phyloP scores from a whole-genome alignment of 2,113 vertebrate species.

The Xiphophorus couchianus region DNA sequence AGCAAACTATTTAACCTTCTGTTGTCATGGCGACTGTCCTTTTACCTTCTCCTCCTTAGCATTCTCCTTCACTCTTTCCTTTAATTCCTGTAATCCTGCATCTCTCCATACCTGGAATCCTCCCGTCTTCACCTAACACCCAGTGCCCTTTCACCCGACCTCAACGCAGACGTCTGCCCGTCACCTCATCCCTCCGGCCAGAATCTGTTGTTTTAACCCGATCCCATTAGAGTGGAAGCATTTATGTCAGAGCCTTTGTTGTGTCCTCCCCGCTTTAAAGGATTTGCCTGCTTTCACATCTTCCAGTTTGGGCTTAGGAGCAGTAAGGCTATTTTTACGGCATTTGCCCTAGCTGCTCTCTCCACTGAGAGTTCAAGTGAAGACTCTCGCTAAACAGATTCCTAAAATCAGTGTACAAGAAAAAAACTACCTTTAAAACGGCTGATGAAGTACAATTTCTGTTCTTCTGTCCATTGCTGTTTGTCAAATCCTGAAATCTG shows the following conservation, averaged over 20 bases:
- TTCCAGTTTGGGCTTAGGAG: background rate
- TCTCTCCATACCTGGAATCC: conserved; percentile 11
- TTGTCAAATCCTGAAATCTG: too few species aligned
- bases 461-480: background rate
- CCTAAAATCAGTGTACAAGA: background rate
- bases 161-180: background rate
- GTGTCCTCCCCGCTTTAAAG: conserved; percentile 13
- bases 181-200: background rate
- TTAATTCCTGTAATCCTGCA: conserved; percentile 43
- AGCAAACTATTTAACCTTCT: conserved; percentile 4
- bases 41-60: conserved; percentile 16
- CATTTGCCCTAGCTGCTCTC: conserved; percentile 5
- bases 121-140: conserved; percentile 7
- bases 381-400: background rate
- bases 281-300: conserved; percentile 22
- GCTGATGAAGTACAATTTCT: background rate
- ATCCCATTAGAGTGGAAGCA: background rate
- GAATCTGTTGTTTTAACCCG: conserved; percentile 1
- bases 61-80: conserved; percentile 14
- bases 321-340: background rate
- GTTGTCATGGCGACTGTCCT: background rate
- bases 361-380: background rate
- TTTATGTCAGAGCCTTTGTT: background rate
- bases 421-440: background rate
- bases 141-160: conserved; percentile 9